Evolutionary conservation across 2,797 vertebrate genomes (phyloP), one percentile per base, ranked within the genome.

Genomic region (Loriculus beryllinus): DNA sequence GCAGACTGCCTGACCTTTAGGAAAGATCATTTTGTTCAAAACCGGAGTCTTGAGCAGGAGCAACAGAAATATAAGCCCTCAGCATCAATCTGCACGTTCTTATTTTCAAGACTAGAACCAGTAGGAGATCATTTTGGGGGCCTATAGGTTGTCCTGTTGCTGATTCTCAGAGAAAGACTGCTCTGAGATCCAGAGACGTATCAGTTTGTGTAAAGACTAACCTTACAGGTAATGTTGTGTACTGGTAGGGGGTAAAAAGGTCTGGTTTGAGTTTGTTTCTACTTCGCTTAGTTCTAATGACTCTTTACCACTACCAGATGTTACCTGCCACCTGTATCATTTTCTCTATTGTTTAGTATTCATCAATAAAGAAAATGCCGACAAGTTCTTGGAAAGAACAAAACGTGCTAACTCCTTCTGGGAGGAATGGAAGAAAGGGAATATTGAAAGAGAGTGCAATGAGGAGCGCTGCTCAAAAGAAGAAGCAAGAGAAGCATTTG

Each of bases 401-500:
- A 98, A 97, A 84, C 98, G 99, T 60, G 99, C 99, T 23, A 99
- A 99, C 96, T 97, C 96, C 7, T 10, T 98, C 1, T 91, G 97
- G 0, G 99, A 99, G 95, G 99, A 99, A 96, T 0, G 97, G 0
- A 99, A 98, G 86, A 19, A 98, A 92, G 99, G 99, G 12, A 96
- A 99, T 95, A 97, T 99, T 95, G 99, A 99, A 97, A 97, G 99
- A 48, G 99, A 99, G 93, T 99, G 99, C 49, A 0, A 33, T 3
- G 99, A 99, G 96, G 99, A 99, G 95, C 95, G 69, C 7, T 99
- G 99, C 92, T 94, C 86, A 5, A 97, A 79, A 6, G 99, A 99
- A 96, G 99, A 99, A 97, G 99, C 98, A 33, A 97, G 98, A 9
- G 99, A 99, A 96, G 98, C 99, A 90, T 99, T 99, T 35, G 99